A percentile compares a stretch with the other conserved stretches of the same genome.
Evolutionary conservation across 1,140 invertebrate genomes (phyloP).

Genomic region (Ceratosolen solmsi): DNA sequence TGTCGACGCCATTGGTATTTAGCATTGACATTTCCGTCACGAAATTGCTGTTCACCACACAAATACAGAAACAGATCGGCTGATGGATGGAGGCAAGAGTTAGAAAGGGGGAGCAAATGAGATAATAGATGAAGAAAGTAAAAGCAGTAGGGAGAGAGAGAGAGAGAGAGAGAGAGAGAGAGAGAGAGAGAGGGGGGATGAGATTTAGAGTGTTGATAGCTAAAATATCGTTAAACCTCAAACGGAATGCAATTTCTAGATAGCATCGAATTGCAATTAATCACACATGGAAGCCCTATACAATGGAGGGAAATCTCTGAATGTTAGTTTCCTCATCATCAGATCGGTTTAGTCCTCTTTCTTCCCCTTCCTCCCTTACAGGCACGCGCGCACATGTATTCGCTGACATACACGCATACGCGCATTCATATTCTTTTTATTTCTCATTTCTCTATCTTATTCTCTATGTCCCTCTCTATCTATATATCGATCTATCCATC

Average conservation of each 20-base stretch:
- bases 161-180: neutral
- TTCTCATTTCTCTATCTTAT: neutral
- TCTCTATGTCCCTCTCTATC: too few relatives aligned
- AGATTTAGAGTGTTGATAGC: neutral
- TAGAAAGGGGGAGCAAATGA: neutral
- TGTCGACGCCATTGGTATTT: conserved; percentile 18
- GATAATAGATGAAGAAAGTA: neutral
- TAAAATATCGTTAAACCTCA: conserved; percentile 33
- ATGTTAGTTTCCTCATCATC: conserved; percentile 22
- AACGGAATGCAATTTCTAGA: conserved; percentile 30
- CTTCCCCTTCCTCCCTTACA: neutral
- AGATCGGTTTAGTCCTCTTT: neutral
- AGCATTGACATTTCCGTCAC: conserved; percentile 52
- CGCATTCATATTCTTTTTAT: neutral
- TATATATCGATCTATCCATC: too few relatives aligned
- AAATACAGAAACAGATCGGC: too few relatives aligned
- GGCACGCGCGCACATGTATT: neutral
- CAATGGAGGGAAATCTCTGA: conserved; percentile 9
- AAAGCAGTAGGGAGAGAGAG: neutral
- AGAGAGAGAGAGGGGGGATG: neutral
- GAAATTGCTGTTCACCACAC: conserved; percentile 48
- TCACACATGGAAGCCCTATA: neutral
- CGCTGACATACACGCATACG: neutral
- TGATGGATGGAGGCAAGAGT: neutral
- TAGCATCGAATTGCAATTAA: conserved; percentile 36